Base-by-base conservation (phyloP, 2,797 vertebrate genomes). In the Caiman crocodilus region DNA sequence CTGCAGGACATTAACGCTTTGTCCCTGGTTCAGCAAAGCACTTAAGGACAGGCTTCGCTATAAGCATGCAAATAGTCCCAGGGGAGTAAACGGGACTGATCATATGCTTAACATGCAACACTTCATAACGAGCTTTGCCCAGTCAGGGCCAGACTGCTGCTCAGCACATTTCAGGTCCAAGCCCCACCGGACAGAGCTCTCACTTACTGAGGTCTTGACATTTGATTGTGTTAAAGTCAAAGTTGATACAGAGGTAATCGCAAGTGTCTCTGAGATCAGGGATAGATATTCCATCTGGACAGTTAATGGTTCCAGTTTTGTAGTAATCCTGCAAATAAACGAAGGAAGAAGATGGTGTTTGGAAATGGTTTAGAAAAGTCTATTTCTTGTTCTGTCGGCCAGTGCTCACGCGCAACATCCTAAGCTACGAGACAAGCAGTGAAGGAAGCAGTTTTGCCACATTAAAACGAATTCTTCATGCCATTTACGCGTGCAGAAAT, bases 161-260 rank as follows among this genome's bases (percentile, higher is more conserved):
- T 84, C 76, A 59, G 50, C 1, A 1, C 28, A 25, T 59, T 1
- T 12, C 21, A 84, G 58, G 15, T 28, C 8, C 69, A 23, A 78
- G 60, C 58, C 87, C 56, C 25, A 14, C n/a, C 42, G 10, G 87
- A 59, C 11, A 20, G 17, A 18, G 64, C 84, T 76, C 82, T 75
- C 42, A 98, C 98, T 98, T 94, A 98, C 98, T 98, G 93, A 98
- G 97, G 96, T 98, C 98, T 75, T 98, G 97, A 96, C 98, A 98
- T 79, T 97, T 97, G 94, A 98, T 97, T 25, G 98, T 98, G 96
- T 98, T 98, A 97, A 98, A 98, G 94, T 98, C 98, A 90, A 98
- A 98, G 94, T 98, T 98, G 92, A 98, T 98, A 95, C 98, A 98
- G 82, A 98, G 98, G 91, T 98, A 98, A 96, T 98, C 98, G 3